Conservation (phyloP, 1,140 invertebrate genomes). For the Drosophila equinoxialis region DNA sequence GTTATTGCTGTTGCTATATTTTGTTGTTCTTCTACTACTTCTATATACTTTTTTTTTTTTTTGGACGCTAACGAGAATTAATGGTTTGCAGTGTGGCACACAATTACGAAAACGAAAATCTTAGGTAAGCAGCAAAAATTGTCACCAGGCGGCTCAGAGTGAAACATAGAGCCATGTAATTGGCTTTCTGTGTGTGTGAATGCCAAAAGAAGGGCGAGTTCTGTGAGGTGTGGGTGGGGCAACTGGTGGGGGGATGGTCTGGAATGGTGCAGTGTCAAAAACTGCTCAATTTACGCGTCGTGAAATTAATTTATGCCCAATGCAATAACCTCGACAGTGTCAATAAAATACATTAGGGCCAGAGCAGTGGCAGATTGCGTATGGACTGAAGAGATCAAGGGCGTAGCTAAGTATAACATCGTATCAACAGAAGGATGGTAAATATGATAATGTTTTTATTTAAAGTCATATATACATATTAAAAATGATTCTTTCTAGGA, state of each 20-base stretch:
- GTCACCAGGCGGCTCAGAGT: constrained; percentile 65
- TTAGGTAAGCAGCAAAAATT: constrained; percentile 78
- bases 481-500: no score
- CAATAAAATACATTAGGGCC: constrained; percentile 82
- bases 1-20: constrained; percentile 40
- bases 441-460: no score
- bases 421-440: neutral
- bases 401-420: neutral
- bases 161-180: constrained; percentile 69
- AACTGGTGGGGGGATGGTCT: neutral
- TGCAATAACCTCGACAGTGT: constrained; percentile 82
- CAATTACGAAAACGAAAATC: constrained; percentile 80
- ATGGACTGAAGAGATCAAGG: constrained; percentile 1
- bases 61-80: constrained; percentile 82
- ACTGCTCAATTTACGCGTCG: constrained; percentile 82
- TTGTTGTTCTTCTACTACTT: constrained; percentile 26
- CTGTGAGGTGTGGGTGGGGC: neutral
- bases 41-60: constrained; percentile 20
- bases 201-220: neutral
- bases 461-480: no score
- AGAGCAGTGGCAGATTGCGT: constrained; percentile 28
- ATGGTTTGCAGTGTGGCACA: constrained; percentile 83
- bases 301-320: constrained; percentile 83
- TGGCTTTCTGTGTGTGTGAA: constrained; percentile 55
- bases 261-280: constrained; percentile 64